These are phyloP conservation scores for Physocephala rufipes DNA, from an alignment of 2,888 invertebrate genomes.

Conservation along the genomic window DNA sequence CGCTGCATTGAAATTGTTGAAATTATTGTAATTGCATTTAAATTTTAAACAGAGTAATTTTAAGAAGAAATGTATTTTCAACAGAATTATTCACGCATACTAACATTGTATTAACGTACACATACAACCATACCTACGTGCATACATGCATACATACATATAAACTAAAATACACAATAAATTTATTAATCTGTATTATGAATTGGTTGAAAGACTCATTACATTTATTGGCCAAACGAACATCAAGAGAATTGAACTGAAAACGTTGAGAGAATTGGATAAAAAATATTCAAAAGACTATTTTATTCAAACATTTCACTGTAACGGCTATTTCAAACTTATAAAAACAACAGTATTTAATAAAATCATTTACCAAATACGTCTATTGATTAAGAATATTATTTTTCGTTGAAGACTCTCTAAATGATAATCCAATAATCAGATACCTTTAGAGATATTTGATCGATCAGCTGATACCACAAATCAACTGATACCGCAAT, in stretches of 20 bases:
- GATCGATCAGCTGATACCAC: too few relatives aligned
- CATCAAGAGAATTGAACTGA: not conserved
- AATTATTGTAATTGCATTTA: conserved; percentile 48
- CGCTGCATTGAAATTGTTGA: conserved; percentile 40
- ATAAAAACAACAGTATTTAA: conserved; percentile 35
- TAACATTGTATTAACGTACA: too few relatives aligned
- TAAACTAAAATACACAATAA: conserved; percentile 20
- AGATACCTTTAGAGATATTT: conserved; percentile 22
- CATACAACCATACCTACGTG: too few relatives aligned
- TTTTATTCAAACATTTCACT: conserved; percentile 29
- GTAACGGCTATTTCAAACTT: conserved; percentile 34
- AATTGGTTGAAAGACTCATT: not conserved
- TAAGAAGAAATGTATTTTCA: conserved; percentile 1
- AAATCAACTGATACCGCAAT: too few relatives aligned
- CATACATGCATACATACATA: conserved; percentile 17
- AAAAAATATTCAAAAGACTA: conserved; percentile 17
- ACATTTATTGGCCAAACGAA: not conserved
- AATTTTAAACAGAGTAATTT: conserved; percentile 27
- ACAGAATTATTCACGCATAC: too few relatives aligned
- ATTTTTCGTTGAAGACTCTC: too few relatives aligned
- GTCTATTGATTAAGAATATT: conserved; percentile 36
- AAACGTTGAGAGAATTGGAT: not conserved
- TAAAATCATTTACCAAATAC: conserved; percentile 38
- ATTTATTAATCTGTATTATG: conserved; percentile 4
- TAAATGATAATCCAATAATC: conserved; percentile 35